These are phyloP conservation scores for Micrastur ruficollis DNA, from an alignment of 2,797 vertebrate species.

Conservation along the genomic window DNA sequence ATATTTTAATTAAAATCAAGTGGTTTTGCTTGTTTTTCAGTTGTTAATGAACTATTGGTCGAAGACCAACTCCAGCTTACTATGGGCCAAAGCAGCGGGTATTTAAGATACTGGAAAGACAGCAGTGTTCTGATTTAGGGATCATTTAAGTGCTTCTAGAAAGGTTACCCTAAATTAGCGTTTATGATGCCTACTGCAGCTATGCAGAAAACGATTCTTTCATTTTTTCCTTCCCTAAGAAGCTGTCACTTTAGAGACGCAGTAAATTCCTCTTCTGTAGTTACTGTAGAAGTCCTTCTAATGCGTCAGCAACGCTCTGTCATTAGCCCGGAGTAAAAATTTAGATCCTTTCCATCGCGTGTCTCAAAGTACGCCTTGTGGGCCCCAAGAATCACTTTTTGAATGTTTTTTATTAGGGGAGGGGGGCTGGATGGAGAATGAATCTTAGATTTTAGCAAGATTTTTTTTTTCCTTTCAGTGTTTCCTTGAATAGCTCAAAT, in stretches of 20 bases:
- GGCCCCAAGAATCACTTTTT: background rate
- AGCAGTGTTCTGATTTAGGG: background rate
- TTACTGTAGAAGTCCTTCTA: background rate
- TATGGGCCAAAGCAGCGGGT: background rate
- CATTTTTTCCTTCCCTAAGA: background rate
- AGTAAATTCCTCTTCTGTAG: background rate
- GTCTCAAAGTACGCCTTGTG: background rate
- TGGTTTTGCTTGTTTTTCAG: background rate
- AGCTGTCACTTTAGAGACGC: background rate
- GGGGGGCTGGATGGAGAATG: too few relatives aligned
- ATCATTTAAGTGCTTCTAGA: background rate
- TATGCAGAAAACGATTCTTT: background rate
- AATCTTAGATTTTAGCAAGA: background rate
- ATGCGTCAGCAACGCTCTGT: background rate
- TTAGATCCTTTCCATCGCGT: background rate
- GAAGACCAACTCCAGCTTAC: constrained; percentile 18
- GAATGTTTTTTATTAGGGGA: background rate
- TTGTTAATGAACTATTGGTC: background rate
- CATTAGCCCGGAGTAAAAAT: background rate
- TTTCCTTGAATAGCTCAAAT: background rate
- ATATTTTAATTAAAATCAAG: constrained; percentile 34
- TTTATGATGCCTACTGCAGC: background rate
- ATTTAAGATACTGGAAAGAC: background rate
- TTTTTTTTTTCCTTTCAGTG: background rate
- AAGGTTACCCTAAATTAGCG: background rate